These are phyloP conservation scores for Lipotes vexillifer DNA, from an alignment of 2,113 vertebrate species.

Conservation along the genomic window DNA sequence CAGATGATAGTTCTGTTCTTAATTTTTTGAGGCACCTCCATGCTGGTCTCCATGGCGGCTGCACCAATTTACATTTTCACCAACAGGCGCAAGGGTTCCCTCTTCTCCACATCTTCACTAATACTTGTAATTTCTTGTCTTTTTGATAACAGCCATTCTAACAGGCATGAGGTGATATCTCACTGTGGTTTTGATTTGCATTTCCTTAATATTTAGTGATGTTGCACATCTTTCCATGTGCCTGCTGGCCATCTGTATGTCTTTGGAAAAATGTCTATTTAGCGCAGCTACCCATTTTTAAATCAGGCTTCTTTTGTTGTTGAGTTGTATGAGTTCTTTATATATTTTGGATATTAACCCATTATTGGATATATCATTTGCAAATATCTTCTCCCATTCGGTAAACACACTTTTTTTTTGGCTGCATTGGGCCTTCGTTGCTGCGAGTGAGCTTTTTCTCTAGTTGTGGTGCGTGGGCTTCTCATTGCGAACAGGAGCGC, in stretches of 20 bases:
- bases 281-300: not conserved
- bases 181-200: not conserved
- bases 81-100: not conserved
- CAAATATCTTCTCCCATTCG: not conserved
- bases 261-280: not conserved
- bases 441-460: no score
- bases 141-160: not conserved
- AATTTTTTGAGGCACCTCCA: not conserved
- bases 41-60: not conserved
- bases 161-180: not conserved
- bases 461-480: no score
- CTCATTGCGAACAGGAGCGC: accelerated
- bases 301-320: not conserved
- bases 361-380: not conserved
- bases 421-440: no score
- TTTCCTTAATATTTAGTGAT: not conserved
- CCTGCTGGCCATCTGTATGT: not conserved
- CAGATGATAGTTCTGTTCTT: not conserved
- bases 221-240: not conserved
- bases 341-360: not conserved
- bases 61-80: not conserved
- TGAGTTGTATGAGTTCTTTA: not conserved
- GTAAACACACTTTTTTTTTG: not conserved
- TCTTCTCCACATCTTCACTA: not conserved
- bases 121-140: not conserved